Evolutionary conservation across 2,888 invertebrate genomes (phyloP), one percentile per base, ranked within the genome.

Genomic region (Metalampra italica): DNA sequence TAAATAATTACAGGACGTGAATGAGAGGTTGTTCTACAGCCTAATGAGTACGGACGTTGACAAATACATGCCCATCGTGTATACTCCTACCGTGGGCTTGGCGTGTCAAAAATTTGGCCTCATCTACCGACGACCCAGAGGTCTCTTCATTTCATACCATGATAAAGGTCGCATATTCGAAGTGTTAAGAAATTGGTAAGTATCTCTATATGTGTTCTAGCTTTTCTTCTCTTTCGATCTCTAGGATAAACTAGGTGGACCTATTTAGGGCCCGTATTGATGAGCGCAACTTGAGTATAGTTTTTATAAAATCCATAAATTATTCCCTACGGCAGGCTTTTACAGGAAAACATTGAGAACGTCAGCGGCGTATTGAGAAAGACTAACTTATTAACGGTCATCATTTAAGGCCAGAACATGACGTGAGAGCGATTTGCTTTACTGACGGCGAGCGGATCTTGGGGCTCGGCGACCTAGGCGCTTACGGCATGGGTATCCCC

Each of bases 361-460:
- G n/a, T n/a, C n/a, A n/a, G n/a, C n/a, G n/a, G n/a, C n/a, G n/a
- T n/a, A n/a, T n/a, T n/a, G n/a, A n/a, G n/a, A n/a, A n/a, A n/a
- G n/a, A n/a, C n/a, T n/a, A n/a, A n/a, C n/a, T n/a, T n/a, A n/a
- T n/a, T n/a, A n/a, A n/a, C n/a, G n/a, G 3, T 3, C 22, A 22
- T 22, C 22, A 9, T 43, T 76, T 51, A 62, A 92, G 94, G 94
- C 95, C 95, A 0, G 94, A 94, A 78, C 91, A 92, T 44, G 92
- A 94, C 66, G 94, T 96, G 3, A 91, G 94, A 49, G 96, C 94
- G 13, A 93, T 95, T 69, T 95, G 95, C 47, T 97, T 98, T 13
- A 98, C 98, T 1, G 98, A 98, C 69, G 98, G 98, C 44, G 97
- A 98, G 77, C 92, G 98, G 47, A 98, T 98, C 72, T 91, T 98